A percentile compares a stretch with the other conserved stretches of the same genome.
Conservation (phyloP, 2,113 vertebrate species). For the Microtus montanus region DNA sequence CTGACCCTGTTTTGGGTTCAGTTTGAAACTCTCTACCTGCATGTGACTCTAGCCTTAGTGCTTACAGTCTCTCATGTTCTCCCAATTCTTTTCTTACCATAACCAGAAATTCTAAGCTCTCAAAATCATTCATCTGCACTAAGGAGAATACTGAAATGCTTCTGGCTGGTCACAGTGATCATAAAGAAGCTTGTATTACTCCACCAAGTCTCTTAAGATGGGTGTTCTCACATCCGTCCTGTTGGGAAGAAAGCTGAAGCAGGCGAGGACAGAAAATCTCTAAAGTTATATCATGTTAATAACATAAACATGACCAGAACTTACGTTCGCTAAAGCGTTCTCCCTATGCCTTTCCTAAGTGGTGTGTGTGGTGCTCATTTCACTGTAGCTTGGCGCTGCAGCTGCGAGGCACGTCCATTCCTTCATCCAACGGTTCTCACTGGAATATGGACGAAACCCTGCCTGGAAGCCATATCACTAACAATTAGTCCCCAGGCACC, state of each 20-base stretch:
- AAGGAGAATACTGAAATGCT: neutral
- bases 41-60: neutral
- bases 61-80: neutral
- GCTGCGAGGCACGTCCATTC: neutral
- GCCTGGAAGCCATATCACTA: neutral
- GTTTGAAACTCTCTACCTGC: fast-evolving
- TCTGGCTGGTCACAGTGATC: neutral
- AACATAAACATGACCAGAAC: neutral
- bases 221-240: neutral
- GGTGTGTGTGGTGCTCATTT: fast-evolving
- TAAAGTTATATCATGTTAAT: neutral
- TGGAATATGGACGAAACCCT: neutral
- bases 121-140: neutral
- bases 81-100: neutral
- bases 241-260: neutral
- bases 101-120: neutral
- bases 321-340: neutral
- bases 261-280: neutral
- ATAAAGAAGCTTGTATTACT: neutral
- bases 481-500: neutral
- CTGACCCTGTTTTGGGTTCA: too few relatives aligned
- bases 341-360: neutral
- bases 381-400: too few relatives aligned
- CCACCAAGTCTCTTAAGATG: neutral
- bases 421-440: neutral